Conservation (phyloP, 2,113 vertebrate genomes). For the Macheiramphus alcinus region DNA sequence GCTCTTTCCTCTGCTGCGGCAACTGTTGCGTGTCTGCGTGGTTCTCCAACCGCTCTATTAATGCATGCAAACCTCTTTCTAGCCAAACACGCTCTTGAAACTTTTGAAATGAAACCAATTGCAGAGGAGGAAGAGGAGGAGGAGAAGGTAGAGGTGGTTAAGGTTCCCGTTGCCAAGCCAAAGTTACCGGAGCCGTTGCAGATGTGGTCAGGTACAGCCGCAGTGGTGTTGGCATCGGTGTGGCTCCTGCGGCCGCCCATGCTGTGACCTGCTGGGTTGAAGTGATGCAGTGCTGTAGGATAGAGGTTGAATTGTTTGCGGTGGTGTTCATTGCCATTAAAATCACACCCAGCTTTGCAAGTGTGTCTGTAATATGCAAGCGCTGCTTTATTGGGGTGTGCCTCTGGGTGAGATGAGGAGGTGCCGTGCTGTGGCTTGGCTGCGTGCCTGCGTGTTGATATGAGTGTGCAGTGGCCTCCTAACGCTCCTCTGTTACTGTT, state of each 20-base stretch:
- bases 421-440: neutral
- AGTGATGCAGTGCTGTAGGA: constrained; percentile 49
- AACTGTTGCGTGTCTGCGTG: fast-evolving
- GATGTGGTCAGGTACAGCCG: neutral
- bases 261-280: neutral
- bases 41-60: neutral
- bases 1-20: neutral
- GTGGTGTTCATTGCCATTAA: constrained; percentile 40
- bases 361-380: neutral
- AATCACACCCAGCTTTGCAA: constrained; percentile 33
- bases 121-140: constrained; percentile 57
- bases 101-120: constrained; percentile 57
- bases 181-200: neutral
- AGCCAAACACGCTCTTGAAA: constrained; percentile 39
- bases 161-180: constrained; percentile 16
- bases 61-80: constrained; percentile 33
- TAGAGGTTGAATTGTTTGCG: neutral
- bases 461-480: neutral
- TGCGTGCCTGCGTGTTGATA: neutral
- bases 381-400: neutral
- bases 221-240: neutral
- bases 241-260: neutral
- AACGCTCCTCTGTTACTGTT: neutral
- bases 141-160: constrained; percentile 49
- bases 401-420: neutral